Evolutionary conservation across 30 jellyfish, hydroid and myxozoan genomes (phyloP), one percentile per base, ranked within the genome.

Genomic region (Pseudorhiza aurosa): DNA sequence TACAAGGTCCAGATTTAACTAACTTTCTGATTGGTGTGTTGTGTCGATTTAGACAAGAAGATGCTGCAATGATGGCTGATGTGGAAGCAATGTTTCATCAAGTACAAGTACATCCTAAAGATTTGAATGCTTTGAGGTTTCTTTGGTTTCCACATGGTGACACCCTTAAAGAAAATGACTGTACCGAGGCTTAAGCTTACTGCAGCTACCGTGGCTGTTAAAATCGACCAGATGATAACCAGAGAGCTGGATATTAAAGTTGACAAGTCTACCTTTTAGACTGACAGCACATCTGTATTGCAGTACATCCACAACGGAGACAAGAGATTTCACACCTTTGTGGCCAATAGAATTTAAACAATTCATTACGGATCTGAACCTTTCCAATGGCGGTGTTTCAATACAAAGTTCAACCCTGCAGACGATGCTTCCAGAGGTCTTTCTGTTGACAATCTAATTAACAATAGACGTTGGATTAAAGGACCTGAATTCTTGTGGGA

Each of bases 401-500:
- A 33, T 2, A 68, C 96, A 21, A 59, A 26, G 45, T 3, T 9
- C 24, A 85, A 62, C 45, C 90, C 90, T 7, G 85, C 85, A 19
- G 90, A 85, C 28, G 82, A 53, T 8, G 96, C 90, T 27, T 85
- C 90, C 46, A 60, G 85, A 58, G 89, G 96, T 17, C 43, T 82
- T 7, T 1, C 39, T 29, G 87, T 50, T 0, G 30, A 55, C 73
- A 31, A 82, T 11, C 81, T 53, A 29, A 14, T 47, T 21, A 35
- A 64, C 0, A 36, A 51, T 49, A 19, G 21, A 11, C 47, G 78
- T n/a, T 85, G 89, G 90, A 45, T 72, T 7, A 45, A 55, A 10
- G 89, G 96, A 22, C 96, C 89, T 11, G 62, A 37, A 29, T 82
- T 67, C 39, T 59, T 82, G 10, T 37, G 59, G 67, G 26, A 51